Percentiles rank a stretch among this genome's conserved stretches.
Conservation (phyloP, 2,888 invertebrate genomes). For the Ormyrus thymus region DNA sequence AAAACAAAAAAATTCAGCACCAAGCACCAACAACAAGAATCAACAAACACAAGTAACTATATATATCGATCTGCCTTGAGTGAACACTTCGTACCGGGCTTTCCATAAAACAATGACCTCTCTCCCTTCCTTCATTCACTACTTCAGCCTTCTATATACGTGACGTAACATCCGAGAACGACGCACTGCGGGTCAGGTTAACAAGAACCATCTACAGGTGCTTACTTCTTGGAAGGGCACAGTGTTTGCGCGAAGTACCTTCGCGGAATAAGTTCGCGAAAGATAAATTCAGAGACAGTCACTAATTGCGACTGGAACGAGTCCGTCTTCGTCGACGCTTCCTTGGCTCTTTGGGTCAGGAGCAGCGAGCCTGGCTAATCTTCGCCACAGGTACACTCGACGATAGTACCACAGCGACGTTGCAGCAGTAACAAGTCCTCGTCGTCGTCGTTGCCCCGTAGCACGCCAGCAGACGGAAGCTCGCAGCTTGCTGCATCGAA, state of each 20-base stretch:
- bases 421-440: background rate
- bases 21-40: background rate
- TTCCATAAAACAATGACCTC: background rate
- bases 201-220: conserved; percentile 22
- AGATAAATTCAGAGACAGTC: no score
- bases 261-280: no score
- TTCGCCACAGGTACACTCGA: background rate
- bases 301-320: no score
- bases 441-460: conserved; percentile 5
- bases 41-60: conserved; percentile 18
- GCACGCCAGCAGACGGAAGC: background rate
- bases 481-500: conserved; percentile 27
- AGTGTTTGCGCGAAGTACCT: no score
- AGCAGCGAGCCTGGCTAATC: conserved; percentile 14
- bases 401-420: no score
- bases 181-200: conserved; percentile 13
- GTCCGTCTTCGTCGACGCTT: no score
- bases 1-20: no score
- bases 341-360: conserved; percentile 9
- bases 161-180: conserved; percentile 1
- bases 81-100: background rate
- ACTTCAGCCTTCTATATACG: background rate
- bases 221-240: no score
- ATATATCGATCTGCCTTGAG: background rate
- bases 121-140: background rate